A percentile compares a stretch with the other conserved stretches of the same genome.
phyloP scores from a whole-genome alignment of 2,113 vertebrate species.

The Ivindomyrus marchei region DNA sequence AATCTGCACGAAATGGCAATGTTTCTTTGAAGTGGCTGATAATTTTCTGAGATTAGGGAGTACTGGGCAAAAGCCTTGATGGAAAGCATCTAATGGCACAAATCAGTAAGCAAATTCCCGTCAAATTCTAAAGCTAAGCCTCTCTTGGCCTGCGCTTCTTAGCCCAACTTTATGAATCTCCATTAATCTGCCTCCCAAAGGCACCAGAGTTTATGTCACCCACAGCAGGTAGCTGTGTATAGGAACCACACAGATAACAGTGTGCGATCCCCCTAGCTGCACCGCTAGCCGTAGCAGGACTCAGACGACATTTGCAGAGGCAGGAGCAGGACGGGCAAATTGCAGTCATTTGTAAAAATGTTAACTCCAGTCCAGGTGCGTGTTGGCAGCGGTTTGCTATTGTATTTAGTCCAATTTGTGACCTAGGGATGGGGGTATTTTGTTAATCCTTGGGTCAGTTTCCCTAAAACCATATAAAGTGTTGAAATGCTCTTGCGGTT shows the following conservation, averaged over 20 bases:
- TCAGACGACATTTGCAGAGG: not conserved
- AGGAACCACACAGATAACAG: not conserved
- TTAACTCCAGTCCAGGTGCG: not conserved
- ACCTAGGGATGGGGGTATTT: not conserved
- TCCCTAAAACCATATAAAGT: not conserved
- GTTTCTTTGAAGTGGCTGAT: constrained; percentile 1
- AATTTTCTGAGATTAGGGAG: not conserved
- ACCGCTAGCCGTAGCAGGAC: not conserved
- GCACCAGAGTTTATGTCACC: not conserved
- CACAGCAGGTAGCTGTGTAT: not conserved
- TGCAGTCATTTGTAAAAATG: not conserved
- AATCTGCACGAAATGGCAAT: not conserved
- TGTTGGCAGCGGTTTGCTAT: not conserved
- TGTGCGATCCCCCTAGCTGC: not conserved
- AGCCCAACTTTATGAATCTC: not conserved
- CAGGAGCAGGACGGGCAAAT: not conserved
- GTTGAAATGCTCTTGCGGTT: not conserved
- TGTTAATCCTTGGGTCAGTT: not conserved
- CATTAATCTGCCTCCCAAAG: not conserved
- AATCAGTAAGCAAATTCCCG: not conserved
- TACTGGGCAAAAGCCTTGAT: not conserved
- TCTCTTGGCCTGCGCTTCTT: not conserved
- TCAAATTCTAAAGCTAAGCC: not conserved
- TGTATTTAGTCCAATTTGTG: not conserved
- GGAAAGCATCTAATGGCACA: not conserved